Base-by-base conservation (phyloP, 1,140 invertebrate species). In the Drosophila pseudoobscura region DNA sequence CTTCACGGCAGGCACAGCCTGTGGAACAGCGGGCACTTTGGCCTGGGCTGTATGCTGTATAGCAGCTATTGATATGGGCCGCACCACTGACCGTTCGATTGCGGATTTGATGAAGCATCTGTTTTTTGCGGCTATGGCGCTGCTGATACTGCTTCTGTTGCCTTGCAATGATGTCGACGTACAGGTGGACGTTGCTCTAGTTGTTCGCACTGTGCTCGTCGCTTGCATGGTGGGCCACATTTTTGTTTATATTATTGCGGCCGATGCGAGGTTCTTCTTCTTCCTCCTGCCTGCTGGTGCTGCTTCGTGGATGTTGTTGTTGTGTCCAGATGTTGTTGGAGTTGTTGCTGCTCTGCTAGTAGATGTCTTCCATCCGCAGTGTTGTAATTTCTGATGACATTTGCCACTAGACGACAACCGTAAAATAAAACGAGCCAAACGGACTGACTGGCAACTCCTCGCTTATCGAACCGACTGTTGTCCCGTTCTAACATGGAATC, bases 341-440 rank as follows among this genome's bases (percentile, higher is more conserved):
- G 35, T 39, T 68, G 60, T 49, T 77, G 68, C 77, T 78, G 61
- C 65, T 39, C 4, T 44, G 35, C 51, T 55, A 29, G 43, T 72
- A 60, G 57, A 47, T 57, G 69, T 78, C 75, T 75, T 78, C 65
- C 65, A 78, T 52, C 47, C 58, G 66, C 80, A 85, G 80, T 85
- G 80, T 80, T 85, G 80, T 85, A 85, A 85, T 85, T 85, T 85
- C 80, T 72, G 83, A 69, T 84, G 80, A 87, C 80, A 85, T 85
- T 87, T 85, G 77, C 77, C 80, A 83, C 79, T 83, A 41, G 22
- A 49, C 11, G 22, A 49, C 35, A 39, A 13, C 35, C 35, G 35
- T 39, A 39, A 39, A 39, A 39, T 39, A 39, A 39, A 39, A 39
- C 22, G 22, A 22, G 46, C 15, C 46, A 31, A 3, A 31, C 58